Conservation (phyloP, 1,140 invertebrate species). For the Anthonomus grandis region DNA sequence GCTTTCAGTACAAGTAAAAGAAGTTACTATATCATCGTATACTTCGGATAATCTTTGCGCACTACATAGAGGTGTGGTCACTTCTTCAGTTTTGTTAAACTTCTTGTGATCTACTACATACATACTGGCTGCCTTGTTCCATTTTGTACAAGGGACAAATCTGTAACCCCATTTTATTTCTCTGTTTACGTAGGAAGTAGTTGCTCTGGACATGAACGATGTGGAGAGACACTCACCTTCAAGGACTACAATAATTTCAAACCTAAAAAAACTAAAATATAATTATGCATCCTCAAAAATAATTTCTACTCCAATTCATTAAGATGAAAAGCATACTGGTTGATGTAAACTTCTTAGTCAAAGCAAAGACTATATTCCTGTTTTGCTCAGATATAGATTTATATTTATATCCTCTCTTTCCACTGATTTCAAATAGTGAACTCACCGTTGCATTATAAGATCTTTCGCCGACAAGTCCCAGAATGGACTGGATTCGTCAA, state of each 20-base stretch:
- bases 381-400: too few species aligned
- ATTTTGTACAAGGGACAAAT: constrained; percentile 55
- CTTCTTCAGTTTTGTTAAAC: constrained; percentile 89
- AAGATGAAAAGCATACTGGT: too few species aligned
- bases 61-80: constrained; percentile 89
- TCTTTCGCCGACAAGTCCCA: constrained; percentile 55
- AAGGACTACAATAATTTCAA: constrained; percentile 83
- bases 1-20: not conserved
- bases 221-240: constrained; percentile 78
- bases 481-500: constrained; percentile 57
- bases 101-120: constrained; percentile 55
- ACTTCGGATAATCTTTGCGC: constrained; percentile 65
- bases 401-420: too few species aligned
- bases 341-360: too few species aligned
- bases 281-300: too few species aligned
- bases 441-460: constrained; percentile 57
- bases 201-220: constrained; percentile 67
- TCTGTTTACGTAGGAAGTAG: constrained; percentile 76
- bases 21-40: constrained; percentile 20
- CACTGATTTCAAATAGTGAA: too few species aligned
- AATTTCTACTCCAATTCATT: too few species aligned
- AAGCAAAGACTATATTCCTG: too few species aligned
- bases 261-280: constrained; percentile 55
- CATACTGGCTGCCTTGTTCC: constrained; percentile 17
- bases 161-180: constrained; percentile 86